Base-by-base conservation (phyloP, 2,113 vertebrate genomes). In the Grantiella picta region DNA sequence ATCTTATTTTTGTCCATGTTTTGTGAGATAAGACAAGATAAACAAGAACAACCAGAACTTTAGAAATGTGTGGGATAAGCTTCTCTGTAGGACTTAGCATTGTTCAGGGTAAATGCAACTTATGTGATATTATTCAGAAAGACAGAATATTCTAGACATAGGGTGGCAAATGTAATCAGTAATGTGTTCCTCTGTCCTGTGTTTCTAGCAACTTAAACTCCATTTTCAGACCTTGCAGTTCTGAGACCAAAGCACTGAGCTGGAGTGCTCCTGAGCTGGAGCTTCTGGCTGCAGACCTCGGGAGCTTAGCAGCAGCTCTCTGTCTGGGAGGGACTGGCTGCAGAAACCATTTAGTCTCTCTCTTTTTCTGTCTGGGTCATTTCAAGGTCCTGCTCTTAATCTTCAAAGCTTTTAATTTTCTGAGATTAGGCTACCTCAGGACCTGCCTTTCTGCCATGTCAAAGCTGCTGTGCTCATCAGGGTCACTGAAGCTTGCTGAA, bases 401-500 rank as follows among this genome's bases (percentile, higher is more conserved):
- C 95, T 90, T 97, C 75, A 96, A 95, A 95, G 93, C 64, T 93
- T 94, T 92, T 94, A 88, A 88, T 94, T 96, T 94, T 95, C 94
- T 92, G 82, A 95, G 94, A 88, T 91, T 94, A 96, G 52, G 56
- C 79, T 88, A 77, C 59, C 60, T 94, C 59, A 87, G 63, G 57
- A 82, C 82, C 54, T 82, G 80, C 78, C 70, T 75, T 82, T 94
- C 65, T 73, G 64, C 56, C 33, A 23, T 54, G n/a, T 50, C 9
- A 10, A 69, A 71, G 70, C 82, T 53, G 44, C n/a, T 63, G 42
- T 79, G 78, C 59, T 91, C 79, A 59, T 94, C 78, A 60, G 92
- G 76, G 68, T 95, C 90, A 88, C 56, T 91, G 87, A 82, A 77
- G 71, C 78, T 86, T 92, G 42, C 50, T 91, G 75, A 95, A 88